Percentiles rank a stretch among this genome's conserved stretches.
Evolutionary conservation across 2,113 vertebrate species (phyloP).

Genomic region (Leptodactylus fuscus): DNA sequence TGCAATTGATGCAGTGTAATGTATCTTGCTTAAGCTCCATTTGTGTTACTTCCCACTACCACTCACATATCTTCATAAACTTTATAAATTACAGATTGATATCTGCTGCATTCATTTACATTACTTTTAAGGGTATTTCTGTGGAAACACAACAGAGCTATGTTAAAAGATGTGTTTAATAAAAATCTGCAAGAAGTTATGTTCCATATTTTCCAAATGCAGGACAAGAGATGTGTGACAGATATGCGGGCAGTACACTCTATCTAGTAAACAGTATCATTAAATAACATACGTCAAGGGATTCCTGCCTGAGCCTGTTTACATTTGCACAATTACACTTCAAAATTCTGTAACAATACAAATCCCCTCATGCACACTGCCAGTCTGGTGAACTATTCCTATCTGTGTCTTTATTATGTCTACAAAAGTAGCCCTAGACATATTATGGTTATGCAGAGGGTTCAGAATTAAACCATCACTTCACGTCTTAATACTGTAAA

Average conservation of each 20-base stretch:
- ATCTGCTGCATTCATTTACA: constrained; percentile 30
- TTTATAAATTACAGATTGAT: constrained; percentile 22
- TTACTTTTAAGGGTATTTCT: constrained; percentile 6
- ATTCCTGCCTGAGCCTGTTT: constrained; percentile 47
- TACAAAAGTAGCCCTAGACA: constrained; percentile 33
- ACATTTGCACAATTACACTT: constrained; percentile 56
- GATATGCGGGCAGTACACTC: neutral
- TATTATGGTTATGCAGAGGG: constrained; percentile 38
- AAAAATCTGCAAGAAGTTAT: constrained; percentile 1
- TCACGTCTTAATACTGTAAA: neutral
- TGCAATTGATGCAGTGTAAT: neutral
- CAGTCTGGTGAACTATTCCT: neutral
- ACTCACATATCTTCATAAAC: neutral
- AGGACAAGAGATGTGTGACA: constrained; percentile 17
- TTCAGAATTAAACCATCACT: neutral
- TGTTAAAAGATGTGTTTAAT: constrained; percentile 35
- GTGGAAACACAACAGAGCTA: constrained; percentile 49
- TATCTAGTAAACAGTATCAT: constrained; percentile 34
- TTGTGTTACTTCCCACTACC: neutral
- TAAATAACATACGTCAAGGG: constrained; percentile 33
- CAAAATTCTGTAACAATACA: constrained; percentile 48
- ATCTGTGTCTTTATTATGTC: constrained; percentile 30
- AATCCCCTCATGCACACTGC: constrained; percentile 17
- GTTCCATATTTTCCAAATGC: constrained; percentile 24
- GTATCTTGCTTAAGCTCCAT: neutral